These are phyloP conservation scores for Eutrigla gurnardus DNA, from an alignment of 2,797 vertebrate species.

Conservation along the genomic window DNA sequence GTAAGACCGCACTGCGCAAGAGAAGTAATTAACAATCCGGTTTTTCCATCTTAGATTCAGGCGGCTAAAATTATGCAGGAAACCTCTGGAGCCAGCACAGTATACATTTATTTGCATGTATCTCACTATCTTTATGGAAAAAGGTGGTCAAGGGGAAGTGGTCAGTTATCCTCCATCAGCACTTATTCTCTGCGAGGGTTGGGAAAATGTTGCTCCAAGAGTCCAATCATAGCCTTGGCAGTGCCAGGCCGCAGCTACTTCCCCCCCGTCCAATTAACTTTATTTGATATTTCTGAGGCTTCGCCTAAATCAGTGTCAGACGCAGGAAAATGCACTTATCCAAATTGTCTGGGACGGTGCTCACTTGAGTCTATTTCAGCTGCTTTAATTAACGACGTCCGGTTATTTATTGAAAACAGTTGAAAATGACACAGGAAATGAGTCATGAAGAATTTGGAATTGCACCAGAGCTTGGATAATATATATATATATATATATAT, in stretches of 20 bases:
- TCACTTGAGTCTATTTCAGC: slow-evolving; percentile 74
- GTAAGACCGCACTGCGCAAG: neutral
- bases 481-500: neutral
- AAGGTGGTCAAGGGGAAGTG: slow-evolving; percentile 58
- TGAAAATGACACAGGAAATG: slow-evolving; percentile 71
- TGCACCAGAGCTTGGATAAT: slow-evolving; percentile 21
- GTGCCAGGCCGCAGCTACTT: slow-evolving; percentile 59
- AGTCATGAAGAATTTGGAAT: slow-evolving; percentile 57
- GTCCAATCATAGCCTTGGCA: slow-evolving; percentile 73
- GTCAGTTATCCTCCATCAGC: slow-evolving; percentile 70
- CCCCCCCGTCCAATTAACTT: slow-evolving; percentile 75
- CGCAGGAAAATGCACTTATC: slow-evolving; percentile 79
- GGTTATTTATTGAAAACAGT: slow-evolving; percentile 79
- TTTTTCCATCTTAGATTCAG: slow-evolving; percentile 9
- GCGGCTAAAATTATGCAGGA: slow-evolving; percentile 28
- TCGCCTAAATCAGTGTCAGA: slow-evolving; percentile 79
- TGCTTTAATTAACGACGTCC: slow-evolving; percentile 75
- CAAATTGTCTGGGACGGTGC: slow-evolving; percentile 80
- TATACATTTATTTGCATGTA: slow-evolving; percentile 42
- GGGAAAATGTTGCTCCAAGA: slow-evolving; percentile 68
- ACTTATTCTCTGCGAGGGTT: slow-evolving; percentile 68
- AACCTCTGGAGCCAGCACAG: slow-evolving; percentile 5
- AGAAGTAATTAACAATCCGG: slow-evolving; percentile 3
- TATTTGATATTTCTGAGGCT: slow-evolving; percentile 79
- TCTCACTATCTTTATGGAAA: slow-evolving; percentile 56